Evolutionary conservation across 2,113 vertebrate species (phyloP), one percentile per base, ranked within the genome.

Genomic region (Epinephelus moara): DNA sequence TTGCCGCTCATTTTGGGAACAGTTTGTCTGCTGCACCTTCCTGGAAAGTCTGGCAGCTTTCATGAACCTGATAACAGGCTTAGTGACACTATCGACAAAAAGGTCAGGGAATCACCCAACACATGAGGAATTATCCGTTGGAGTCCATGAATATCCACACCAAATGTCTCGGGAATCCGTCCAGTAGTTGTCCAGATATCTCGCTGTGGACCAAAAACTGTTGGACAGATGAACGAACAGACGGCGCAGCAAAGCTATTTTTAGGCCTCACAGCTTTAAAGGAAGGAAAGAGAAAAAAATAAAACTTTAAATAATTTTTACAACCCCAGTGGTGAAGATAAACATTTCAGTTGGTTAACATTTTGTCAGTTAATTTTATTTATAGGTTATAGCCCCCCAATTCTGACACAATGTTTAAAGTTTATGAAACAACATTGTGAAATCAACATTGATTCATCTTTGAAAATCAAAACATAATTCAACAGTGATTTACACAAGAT

Each of bases 191-290:
- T 78, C 15, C 17, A 52, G 19, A 57, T 45, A 73, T 56, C 40
- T 25, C 10, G 30, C 17, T 70, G 21, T 45, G 63, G 74, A 78
- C 19, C 69, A 78, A 63, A 45, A 59, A 59, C 55, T 49, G 37
- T 64, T 55, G 60, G 55, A 75, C 76, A 80, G 72, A 80, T 73
- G 72, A 81, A 69, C 55, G 62, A 78, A 73, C 68, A 81, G 77
- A 87, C 3, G 64, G 70, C 67, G 9, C 23, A 60, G 33, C 13
- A 15, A 62, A 69, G 63, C 68, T 68, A 27, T 70, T 40, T 9
- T 60, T 50, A 52, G 66, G 52, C 4, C 2, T 17, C 14, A 2
- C 25, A 49, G 37, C 50, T 40, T 17, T 45, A 62, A 80, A 63
- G 8, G 12, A 63, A 53, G 12, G 30, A 37, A 3, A 25, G 2